Conservation (phyloP, 2,113 vertebrate species). For the Pipa parva region DNA sequence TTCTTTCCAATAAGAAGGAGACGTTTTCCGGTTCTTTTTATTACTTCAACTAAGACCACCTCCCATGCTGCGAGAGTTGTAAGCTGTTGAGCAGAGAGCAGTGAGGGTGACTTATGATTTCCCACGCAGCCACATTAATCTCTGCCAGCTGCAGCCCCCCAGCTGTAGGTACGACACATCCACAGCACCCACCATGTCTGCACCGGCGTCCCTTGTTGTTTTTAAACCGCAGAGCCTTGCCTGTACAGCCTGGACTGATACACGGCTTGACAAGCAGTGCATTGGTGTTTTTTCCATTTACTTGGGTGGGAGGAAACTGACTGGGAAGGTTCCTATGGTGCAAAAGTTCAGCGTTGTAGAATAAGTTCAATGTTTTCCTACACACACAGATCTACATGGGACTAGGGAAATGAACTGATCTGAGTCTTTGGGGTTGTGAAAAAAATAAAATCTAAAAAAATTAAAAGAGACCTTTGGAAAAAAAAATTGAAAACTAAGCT, state of each 20-base stretch:
- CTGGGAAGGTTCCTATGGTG: constrained; percentile 35
- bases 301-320: constrained; percentile 39
- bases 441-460: not conserved
- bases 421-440: constrained; percentile 29
- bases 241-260: constrained; percentile 55
- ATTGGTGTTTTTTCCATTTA: constrained; percentile 49
- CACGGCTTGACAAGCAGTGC: constrained; percentile 54
- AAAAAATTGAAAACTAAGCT: constrained; percentile 16
- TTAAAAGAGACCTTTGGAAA: not conserved
- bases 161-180: constrained; percentile 57
- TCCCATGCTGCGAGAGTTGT: constrained; percentile 56
- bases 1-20: constrained; percentile 30
- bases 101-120: constrained; percentile 63
- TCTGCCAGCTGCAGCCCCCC: constrained; percentile 64
- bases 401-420: constrained; percentile 29
- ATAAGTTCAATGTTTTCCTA: constrained; percentile 40
- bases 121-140: constrained; percentile 68
- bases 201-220: constrained; percentile 61
- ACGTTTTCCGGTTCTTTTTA: constrained; percentile 46
- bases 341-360: constrained; percentile 39
- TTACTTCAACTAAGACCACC: constrained; percentile 48
- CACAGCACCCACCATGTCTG: constrained; percentile 59
- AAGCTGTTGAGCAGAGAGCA: constrained; percentile 53
- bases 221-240: constrained; percentile 59
- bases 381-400: constrained; percentile 30